Evolutionary conservation across 2,888 invertebrate genomes (phyloP).

Genomic region (Scaptomyza reducta): DNA sequence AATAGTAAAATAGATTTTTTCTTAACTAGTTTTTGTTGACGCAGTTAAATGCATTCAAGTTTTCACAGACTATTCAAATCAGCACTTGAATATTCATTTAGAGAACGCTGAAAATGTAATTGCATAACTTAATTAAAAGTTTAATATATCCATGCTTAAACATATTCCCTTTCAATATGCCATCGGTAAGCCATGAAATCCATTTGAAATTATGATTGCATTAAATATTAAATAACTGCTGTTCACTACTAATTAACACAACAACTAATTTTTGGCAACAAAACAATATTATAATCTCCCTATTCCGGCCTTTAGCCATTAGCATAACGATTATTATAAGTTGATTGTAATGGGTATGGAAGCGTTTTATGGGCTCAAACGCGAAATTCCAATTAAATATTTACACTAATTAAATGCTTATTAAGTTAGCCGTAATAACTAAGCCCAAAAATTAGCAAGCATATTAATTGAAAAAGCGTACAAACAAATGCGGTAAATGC

Average conservation of each 20-base stretch:
- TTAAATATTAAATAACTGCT: slow-evolving; percentile 37
- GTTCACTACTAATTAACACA: slow-evolving; percentile 31
- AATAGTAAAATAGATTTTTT: slow-evolving; percentile 42
- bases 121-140: background rate
- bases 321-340: slow-evolving; percentile 39
- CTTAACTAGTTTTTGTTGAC: slow-evolving; percentile 9
- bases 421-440: slow-evolving; percentile 43
- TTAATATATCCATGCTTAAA: background rate
- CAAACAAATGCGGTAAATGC: background rate
- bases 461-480: slow-evolving; percentile 36
- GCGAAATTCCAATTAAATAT: slow-evolving; percentile 44
- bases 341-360: slow-evolving; percentile 30
- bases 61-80: slow-evolving; percentile 1
- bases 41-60: slow-evolving; percentile 9
- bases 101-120: background rate
- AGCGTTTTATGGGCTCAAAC: background rate
- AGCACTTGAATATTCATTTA: background rate
- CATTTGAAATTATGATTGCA: slow-evolving; percentile 32
- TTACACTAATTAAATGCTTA: slow-evolving; percentile 62
- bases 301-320: background rate
- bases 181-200: background rate
- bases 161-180: slow-evolving; percentile 3
- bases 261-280: background rate
- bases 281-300: background rate
- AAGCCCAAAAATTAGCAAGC: slow-evolving; percentile 33